Evolutionary conservation across 2,797 vertebrate genomes (phyloP), one percentile per base, ranked within the genome.

Genomic region (Furcifer pardalis): DNA sequence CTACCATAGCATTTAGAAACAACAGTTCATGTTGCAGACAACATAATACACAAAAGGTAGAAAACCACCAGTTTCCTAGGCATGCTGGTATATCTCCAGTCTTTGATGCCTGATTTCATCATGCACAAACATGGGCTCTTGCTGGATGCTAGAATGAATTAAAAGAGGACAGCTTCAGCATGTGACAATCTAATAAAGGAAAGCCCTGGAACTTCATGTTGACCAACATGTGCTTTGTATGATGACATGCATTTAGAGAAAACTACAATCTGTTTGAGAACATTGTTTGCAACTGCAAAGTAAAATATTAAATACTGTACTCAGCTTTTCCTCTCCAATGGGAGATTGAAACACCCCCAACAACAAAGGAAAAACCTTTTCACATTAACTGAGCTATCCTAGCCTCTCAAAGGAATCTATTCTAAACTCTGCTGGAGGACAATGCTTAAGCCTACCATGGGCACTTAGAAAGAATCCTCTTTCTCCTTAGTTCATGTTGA

Each of bases 101-200:
- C 63, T 76, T 42, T 40, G 17, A 49, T 76, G 35, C 12, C 62
- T n/a, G 35, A 75, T 81, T 85, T 81, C 72, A 71, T 81, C 73
- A 77, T 77, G 52, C 52, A 25, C 66, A 71, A 68, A 62, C 32
- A 59, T 63, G 65, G 42, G 56, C 32, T 44, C 23, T 23, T 66
- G 17, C 17, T 21, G 27, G 40, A 62, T 35, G 44, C 10, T 10
- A 2, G 69, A 7, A 10, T 35, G 42, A 2, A 21, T 35, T 49
- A 21, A 40, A n/a, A 56, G 62, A 42, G 37, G 37, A 9, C 19
- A n/a, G 44, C 15, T 23, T 42, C 32, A 69, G 13, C 21, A 27
- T 6, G 17, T 75, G 25, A 62, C 6, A 21, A 12, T 60, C 52
- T 59, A 76, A 81, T 60, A 37, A 74, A 75, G 60, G 76, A 19